These are phyloP conservation scores for Eurosta solidaginis DNA, from an alignment of 1,140 invertebrate species.

Conservation along the genomic window DNA sequence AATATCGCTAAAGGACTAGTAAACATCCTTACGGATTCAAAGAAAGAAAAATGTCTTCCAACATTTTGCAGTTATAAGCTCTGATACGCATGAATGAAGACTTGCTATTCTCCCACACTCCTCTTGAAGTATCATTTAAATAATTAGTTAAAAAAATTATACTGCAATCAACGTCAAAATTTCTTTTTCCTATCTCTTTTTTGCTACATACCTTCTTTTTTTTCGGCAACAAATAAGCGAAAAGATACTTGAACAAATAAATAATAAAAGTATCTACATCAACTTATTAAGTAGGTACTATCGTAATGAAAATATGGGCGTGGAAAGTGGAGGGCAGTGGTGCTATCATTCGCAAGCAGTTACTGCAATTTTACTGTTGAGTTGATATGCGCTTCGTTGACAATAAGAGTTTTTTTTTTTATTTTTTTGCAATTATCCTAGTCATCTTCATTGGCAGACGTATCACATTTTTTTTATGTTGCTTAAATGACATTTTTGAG, in stretches of 20 bases:
- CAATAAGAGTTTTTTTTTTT: too few relatives aligned
- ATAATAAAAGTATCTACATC: constrained; percentile 2
- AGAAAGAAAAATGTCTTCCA: neutral
- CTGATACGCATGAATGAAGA: constrained; percentile 1
- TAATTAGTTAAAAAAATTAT: constrained; percentile 19
- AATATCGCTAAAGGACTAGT: too few relatives aligned
- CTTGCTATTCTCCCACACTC: neutral
- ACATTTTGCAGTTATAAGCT: constrained; percentile 26
- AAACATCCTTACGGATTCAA: too few relatives aligned
- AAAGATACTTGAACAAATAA: too few relatives aligned
- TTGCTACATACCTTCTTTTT: neutral
- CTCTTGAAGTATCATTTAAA: constrained; percentile 3
- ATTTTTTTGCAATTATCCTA: neutral
- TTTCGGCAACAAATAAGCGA: neutral
- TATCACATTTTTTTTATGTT: neutral
- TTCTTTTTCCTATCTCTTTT: neutral
- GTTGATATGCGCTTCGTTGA: too few relatives aligned
- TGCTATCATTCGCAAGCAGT: too few relatives aligned
- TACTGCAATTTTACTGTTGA: too few relatives aligned
- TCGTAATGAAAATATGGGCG: too few relatives aligned
- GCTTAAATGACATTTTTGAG: neutral
- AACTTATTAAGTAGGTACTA: too few relatives aligned
- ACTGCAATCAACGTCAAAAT: constrained; percentile 11
- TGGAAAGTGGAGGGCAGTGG: too few relatives aligned
- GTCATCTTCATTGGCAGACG: neutral